Evolutionary conservation across 1,140 invertebrate genomes (phyloP).

Genomic region (Drosophila prosaltans): DNA sequence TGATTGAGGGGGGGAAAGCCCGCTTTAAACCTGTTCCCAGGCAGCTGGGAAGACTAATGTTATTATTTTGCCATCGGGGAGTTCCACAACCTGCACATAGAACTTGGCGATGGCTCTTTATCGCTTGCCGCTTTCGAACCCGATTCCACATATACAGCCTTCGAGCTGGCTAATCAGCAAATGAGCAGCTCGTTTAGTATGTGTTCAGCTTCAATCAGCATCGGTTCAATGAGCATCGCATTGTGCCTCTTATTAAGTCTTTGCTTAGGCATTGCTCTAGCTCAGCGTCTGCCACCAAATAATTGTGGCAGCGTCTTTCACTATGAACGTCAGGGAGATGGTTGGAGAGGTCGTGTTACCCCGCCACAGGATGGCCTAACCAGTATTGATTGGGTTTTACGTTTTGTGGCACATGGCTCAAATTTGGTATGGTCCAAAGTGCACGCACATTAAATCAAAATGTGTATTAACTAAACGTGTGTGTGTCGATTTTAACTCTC

Average conservation of each 20-base stretch:
- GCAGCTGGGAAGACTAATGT: not conserved
- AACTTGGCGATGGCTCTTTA: not conserved
- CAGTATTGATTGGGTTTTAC: constrained; percentile 41
- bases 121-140: constrained; percentile 1
- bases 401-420: constrained; percentile 35
- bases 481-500: not conserved
- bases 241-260: constrained; percentile 34
- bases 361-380: constrained; percentile 37
- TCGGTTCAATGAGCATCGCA: constrained; percentile 49
- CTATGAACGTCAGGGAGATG: constrained; percentile 24
- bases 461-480: no score
- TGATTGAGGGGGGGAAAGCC: constrained; percentile 51
- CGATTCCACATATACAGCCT: constrained; percentile 1
- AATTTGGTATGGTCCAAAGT: constrained; percentile 22
- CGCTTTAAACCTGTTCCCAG: constrained; percentile 27
- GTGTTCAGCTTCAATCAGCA: constrained; percentile 31
- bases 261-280: constrained; percentile 22
- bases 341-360: constrained; percentile 44
- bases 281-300: constrained; percentile 41
- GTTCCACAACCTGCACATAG: constrained; percentile 25
- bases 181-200: constrained; percentile 40
- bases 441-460: not conserved
- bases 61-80: constrained; percentile 13
- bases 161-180: constrained; percentile 8
- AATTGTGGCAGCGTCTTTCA: constrained; percentile 37